These are phyloP conservation scores for Corticium candelabrum DNA, from an alignment of 37 sponge, comb jelly and placozoan genomes.

Conservation along the genomic window DNA sequence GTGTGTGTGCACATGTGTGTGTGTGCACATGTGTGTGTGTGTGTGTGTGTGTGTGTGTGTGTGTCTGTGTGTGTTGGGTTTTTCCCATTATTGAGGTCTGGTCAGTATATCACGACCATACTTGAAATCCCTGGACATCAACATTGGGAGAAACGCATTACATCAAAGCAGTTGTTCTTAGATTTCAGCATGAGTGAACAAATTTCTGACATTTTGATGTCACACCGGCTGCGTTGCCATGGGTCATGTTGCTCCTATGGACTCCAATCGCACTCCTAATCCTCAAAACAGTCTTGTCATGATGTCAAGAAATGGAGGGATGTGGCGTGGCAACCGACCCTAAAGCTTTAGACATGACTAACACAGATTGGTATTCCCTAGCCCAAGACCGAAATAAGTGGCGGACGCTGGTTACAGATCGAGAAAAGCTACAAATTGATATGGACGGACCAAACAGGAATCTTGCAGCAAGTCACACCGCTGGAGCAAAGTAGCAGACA, in stretches of 20 bases:
- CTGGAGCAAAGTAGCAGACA: constrained; percentile 2
- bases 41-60: too few relatives aligned
- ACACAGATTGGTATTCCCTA: constrained; percentile 71
- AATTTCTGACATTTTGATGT: too few relatives aligned
- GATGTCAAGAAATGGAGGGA: constrained; percentile 88
- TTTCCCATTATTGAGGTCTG: too few relatives aligned
- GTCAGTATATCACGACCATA: constrained; percentile 95
- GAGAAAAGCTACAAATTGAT: not conserved
- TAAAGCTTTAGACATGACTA: constrained; percentile 90
- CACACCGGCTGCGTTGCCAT: too few relatives aligned
- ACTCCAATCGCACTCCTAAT: constrained; percentile 86
- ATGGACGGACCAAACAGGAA: not conserved
- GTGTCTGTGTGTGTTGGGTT: too few relatives aligned
- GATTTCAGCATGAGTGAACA: too few relatives aligned
- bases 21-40: too few relatives aligned
- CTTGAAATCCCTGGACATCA: constrained; percentile 96
- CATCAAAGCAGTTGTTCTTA: too few relatives aligned
- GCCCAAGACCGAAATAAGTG: not conserved
- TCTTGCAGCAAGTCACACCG: not conserved
- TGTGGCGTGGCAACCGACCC: constrained; percentile 79
- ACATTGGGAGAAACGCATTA: too few relatives aligned
- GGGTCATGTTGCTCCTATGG: too few relatives aligned
- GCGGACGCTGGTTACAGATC: not conserved
- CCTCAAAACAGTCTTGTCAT: constrained; percentile 88
- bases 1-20: too few relatives aligned